Base-by-base conservation (phyloP, 2,113 vertebrate genomes). In the Gasterosteus nipponicus region DNA sequence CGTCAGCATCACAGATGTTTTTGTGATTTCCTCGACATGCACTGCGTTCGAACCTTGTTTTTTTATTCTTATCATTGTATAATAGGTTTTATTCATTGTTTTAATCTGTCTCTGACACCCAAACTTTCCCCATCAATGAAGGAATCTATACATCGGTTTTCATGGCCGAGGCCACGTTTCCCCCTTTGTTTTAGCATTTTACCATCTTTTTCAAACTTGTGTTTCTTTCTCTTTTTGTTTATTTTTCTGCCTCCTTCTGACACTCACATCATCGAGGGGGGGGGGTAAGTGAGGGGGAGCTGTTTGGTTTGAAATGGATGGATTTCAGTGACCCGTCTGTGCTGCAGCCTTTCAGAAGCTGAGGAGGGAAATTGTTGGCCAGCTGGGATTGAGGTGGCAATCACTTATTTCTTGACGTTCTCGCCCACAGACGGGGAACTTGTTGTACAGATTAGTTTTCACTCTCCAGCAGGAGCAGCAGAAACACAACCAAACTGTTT, bases 291-390 rank as follows among this genome's bases (percentile, higher is more conserved):
- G 22, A 1, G 22, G 22, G 22, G 22, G 22, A 26, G 22, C 22
- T 26, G 73, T 74, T 82, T 89, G 76, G 78, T 89, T 83, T 89
- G 73, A 85, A 81, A 79, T 73, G 80, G 79, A 69, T 67, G 75
- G 79, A 44, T 77, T 86, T 74, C 39, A 29, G 69, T 3, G 53
- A 56, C 78, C 70, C 22, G 61, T 58, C 67, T 41, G 67, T 35
- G 29, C 47, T 0, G 9, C 60, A 4, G 75, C 60, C 54, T 69
- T 71, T 71, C 60, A 69, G 22, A 77, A 60, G 56, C 60, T 3
- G 47, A 85, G 7, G 64, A 44, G 46, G 46, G 66, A 78, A 77
- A 84, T 82, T 68, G 73, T 81, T 73, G 79, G 71, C 74, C 81
- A 70, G 71, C 71, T 83, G 85, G 69, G 78, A 79, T 86, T 72